Evolutionary conservation across 2,113 vertebrate genomes (phyloP), one percentile per base, ranked within the genome.

Genomic region (Paratilapia polleni): DNA sequence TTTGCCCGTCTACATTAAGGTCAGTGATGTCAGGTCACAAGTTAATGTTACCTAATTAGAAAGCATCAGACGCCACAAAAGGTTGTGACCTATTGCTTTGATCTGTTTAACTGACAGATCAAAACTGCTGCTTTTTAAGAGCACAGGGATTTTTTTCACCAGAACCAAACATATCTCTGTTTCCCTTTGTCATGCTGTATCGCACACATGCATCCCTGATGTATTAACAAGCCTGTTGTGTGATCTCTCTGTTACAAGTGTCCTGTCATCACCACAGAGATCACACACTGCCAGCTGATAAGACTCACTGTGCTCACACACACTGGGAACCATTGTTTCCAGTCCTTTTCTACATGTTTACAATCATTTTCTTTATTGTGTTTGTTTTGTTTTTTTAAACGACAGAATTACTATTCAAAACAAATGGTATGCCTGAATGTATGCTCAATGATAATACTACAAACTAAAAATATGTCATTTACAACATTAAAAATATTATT

Each of bases 121-220:
- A 6, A 17, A 7, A 36, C 60, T 36, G 3, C 34, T 36, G 13
- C 36, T 66, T 43, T 66, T 66, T 43, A 41, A 15, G 36, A 43
- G 4, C 14, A 36, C 3, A 6, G 62, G 6, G 14, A 15, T 64
- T 63, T 1, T 1, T 10, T 58, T 34, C 8, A 0, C 6, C 0
- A 0, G n/a, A 22, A 24, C 36, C 22, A 0, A 64, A 41, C 62
- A 38, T 64, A 64, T 64, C n/a, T 64, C 34, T 64, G 34, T 41
- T 14, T 64, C 62, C 20, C 34, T 5, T 64, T 64, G 62, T 64
- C 62, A 22, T 22, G 7, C 1, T 8, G 1, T 64, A 66, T 66
- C 36, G 14, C 36, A 66, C 20, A 66, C 36, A 66, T 43, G 22
- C 36, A 43, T 24, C 36, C 62, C 36, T 64, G 62, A 22, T 41